A percentile compares a stretch with the other conserved stretches of the same genome.
Evolutionary conservation across 2,113 vertebrate species (phyloP).

Genomic region (Ginglymostoma cirratum): DNA sequence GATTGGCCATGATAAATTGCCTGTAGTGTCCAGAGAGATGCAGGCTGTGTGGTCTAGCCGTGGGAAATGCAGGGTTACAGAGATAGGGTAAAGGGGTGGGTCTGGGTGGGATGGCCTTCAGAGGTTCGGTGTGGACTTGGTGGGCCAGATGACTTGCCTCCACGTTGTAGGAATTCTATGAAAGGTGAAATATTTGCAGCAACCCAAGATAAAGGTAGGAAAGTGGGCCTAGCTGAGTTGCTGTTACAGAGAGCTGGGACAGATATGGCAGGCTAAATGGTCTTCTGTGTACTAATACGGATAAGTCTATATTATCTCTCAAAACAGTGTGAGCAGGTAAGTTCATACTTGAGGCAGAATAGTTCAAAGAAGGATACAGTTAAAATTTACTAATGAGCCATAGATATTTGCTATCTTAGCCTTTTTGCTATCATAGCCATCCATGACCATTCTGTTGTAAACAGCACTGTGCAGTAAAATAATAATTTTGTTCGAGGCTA

Average conservation of each 20-base stretch:
- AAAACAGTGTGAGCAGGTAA: neutral
- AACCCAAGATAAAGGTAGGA: neutral
- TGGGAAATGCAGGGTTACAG: no score
- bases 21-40: no score
- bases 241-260: neutral
- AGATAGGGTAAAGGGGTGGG: no score
- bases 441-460: neutral
- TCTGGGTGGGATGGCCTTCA: no score
- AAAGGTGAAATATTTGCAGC: neutral
- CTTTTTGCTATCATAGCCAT: neutral
- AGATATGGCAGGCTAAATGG: neutral
- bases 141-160: no score
- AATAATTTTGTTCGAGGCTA: neutral
- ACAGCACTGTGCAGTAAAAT: neutral
- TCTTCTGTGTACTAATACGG: neutral
- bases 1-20: no score
- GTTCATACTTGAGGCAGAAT: neutral
- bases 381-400: neutral
- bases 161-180: no score
- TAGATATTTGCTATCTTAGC: no score
- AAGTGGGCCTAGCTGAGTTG: neutral
- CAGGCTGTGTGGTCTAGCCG: no score
- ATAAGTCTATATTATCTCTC: neutral
- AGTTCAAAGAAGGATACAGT: neutral
- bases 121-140: no score